Evolutionary conservation across 2,113 vertebrate species (phyloP), one percentile per base, ranked within the genome.

Genomic region (Callopanchax toddi): DNA sequence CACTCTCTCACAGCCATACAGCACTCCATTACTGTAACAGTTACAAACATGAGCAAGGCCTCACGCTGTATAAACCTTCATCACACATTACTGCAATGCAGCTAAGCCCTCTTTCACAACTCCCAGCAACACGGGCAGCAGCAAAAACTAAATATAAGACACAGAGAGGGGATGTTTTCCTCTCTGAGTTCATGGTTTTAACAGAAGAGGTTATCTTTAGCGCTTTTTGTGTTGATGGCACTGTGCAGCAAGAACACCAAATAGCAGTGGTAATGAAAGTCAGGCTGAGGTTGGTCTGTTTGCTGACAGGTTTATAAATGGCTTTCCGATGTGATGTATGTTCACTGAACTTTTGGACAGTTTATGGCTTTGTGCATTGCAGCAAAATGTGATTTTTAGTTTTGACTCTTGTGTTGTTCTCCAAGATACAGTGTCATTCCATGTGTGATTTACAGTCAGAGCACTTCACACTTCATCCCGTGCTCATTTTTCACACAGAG

Each of bases 221-320:
- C 54, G 74, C 74, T 36, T 39, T 78, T 58, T 70, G 60, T 74
- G 42, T 37, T 20, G 66, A 81, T 71, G 53, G 43, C 49, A 32
- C 54, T 59, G 74, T 73, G 61, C 74, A 69, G 63, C 75, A 59
- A 57, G 37, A 65, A 68, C 52, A 16, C 22, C 61, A 68, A 87
- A 78, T 80, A 82, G 69, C 63, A 78, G 64, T 52, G 21, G 54
- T 67, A 83, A 84, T 84, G 68, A 86, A 87, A 89, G 88, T 80
- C 83, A 81, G 74, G 22, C 73, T 81, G 74, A 83, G 81, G 86
- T 86, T 85, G 78, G 74, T 74, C 58, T 67, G 51, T 65, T 60
- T 53, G 61, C 67, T 92, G 91, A 89, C 87, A 90, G 87, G 63
- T 89, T 87, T 88, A 90, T 90, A 89, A 91, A 92, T 91, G 84